A percentile compares a stretch with the other conserved stretches of the same genome.
Evolutionary conservation across 1,140 invertebrate genomes (phyloP).

Genomic region (Eueides isabella): DNA sequence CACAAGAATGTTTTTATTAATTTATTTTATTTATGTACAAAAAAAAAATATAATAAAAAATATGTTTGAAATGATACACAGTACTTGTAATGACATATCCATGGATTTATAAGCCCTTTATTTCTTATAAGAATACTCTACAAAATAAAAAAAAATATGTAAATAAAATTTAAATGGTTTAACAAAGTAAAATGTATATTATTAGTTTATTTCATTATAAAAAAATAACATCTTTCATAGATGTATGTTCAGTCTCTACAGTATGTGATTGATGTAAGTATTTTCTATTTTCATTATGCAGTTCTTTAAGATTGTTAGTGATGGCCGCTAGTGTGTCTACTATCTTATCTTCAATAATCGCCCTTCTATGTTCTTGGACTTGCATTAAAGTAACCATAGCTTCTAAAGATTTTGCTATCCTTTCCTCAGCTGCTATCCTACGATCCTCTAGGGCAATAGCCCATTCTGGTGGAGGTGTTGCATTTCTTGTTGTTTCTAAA

Average conservation of each 20-base stretch:
- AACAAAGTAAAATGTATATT: background rate
- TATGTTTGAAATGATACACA: too few relatives aligned
- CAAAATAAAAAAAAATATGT: background rate
- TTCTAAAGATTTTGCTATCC: conserved; percentile 64
- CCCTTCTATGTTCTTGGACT: conserved; percentile 58
- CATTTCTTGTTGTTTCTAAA: conserved; percentile 45
- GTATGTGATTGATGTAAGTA: background rate
- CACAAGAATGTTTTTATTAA: too few relatives aligned
- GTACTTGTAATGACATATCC: too few relatives aligned
- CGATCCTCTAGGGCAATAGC: conserved; percentile 70
- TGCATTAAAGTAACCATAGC: conserved; percentile 60
- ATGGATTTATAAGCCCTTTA: too few relatives aligned
- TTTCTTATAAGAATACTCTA: too few relatives aligned
- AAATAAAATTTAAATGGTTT: background rate
- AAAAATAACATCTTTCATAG: conserved; percentile 59
- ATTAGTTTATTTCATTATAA: conserved; percentile 35
- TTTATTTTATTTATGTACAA: too few relatives aligned
- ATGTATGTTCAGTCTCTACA: conserved; percentile 43
- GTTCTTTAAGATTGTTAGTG: conserved; percentile 65
- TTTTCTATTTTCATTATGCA: conserved; percentile 27
- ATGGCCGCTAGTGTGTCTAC: conserved; percentile 61
- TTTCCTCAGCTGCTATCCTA: conserved; percentile 65
- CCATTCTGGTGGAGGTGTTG: conserved; percentile 68
- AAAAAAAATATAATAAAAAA: too few relatives aligned
- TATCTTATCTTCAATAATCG: conserved; percentile 57